Evolutionary conservation across 2,888 invertebrate species (phyloP).

Genomic region (Cosmopolites sordidus): DNA sequence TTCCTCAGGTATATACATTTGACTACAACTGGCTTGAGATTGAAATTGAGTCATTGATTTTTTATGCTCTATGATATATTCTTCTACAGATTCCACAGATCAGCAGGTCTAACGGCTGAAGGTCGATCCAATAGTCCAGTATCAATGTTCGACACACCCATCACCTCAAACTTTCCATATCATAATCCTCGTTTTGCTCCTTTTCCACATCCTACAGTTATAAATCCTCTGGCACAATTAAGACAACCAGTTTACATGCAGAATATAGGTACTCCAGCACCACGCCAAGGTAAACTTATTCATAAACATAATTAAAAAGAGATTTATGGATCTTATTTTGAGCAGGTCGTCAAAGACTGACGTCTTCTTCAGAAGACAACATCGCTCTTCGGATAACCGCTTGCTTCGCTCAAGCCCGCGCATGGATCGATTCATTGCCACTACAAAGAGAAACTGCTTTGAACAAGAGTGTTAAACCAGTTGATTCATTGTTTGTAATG

Average conservation of each 20-base stretch:
- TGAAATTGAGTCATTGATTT: too few relatives aligned
- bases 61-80: too few relatives aligned
- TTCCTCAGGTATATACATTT: too few relatives aligned
- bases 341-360: slow-evolving; percentile 61
- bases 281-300: slow-evolving; percentile 53
- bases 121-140: slow-evolving; percentile 71
- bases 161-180: slow-evolving; percentile 58
- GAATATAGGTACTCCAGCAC: slow-evolving; percentile 52
- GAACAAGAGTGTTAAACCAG: slow-evolving; percentile 53
- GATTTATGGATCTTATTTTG: background rate
- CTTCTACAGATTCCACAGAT: slow-evolving; percentile 90
- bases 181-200: slow-evolving; percentile 89
- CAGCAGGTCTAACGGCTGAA: slow-evolving; percentile 79
- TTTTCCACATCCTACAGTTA: slow-evolving; percentile 78
- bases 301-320: background rate
- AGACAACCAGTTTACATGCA: slow-evolving; percentile 60
- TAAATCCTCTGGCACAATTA: slow-evolving; percentile 81
- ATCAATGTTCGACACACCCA: slow-evolving; percentile 47
- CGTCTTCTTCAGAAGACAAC: slow-evolving; percentile 61
- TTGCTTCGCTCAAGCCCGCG: slow-evolving; percentile 70
- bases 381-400: slow-evolving; percentile 74
- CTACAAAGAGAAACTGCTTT: slow-evolving; percentile 34
- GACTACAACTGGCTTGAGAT: too few relatives aligned
- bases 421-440: slow-evolving; percentile 57
- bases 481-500: slow-evolving; percentile 86